Evolutionary conservation across 1,140 invertebrate genomes (phyloP).

Genomic region (Lasioglossum albipes): DNA sequence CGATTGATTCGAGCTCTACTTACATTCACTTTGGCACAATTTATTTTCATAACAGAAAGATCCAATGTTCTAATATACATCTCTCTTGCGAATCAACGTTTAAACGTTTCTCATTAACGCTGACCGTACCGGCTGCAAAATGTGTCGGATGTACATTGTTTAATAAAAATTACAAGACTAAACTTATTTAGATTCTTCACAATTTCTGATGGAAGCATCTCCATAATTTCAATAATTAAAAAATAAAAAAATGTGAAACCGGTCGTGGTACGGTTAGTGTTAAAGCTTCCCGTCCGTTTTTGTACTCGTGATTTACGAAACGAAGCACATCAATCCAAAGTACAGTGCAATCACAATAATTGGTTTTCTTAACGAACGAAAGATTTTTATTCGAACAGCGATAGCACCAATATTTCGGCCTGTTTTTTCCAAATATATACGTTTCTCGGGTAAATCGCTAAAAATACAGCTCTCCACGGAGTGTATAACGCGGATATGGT

Average conservation of each 20-base stretch:
- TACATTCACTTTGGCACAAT: slow-evolving; percentile 1
- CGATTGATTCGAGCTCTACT: neutral
- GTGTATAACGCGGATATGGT: slow-evolving; percentile 4
- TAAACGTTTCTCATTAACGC: no score
- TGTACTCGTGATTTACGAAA: neutral
- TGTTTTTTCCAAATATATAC: neutral
- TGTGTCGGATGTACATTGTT: no score
- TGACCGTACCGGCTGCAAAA: no score
- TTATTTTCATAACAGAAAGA: neutral
- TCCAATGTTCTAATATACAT: no score
- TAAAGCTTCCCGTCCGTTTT: neutral
- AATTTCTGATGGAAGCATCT: no score
- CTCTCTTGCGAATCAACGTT: no score
- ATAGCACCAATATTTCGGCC: slow-evolving; percentile 11
- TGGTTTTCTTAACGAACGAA: neutral
- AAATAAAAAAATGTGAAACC: no score
- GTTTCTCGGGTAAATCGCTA: slow-evolving; percentile 14
- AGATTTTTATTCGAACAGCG: neutral
- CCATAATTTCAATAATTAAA: no score
- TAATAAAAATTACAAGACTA: no score
- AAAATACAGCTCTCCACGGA: slow-evolving; percentile 30
- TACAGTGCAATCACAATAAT: neutral
- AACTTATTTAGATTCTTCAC: no score
- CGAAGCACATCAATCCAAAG: neutral
- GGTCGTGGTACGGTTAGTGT: no score